Evolutionary conservation across 1,140 invertebrate genomes (phyloP).

Genomic region (Manduca sexta): DNA sequence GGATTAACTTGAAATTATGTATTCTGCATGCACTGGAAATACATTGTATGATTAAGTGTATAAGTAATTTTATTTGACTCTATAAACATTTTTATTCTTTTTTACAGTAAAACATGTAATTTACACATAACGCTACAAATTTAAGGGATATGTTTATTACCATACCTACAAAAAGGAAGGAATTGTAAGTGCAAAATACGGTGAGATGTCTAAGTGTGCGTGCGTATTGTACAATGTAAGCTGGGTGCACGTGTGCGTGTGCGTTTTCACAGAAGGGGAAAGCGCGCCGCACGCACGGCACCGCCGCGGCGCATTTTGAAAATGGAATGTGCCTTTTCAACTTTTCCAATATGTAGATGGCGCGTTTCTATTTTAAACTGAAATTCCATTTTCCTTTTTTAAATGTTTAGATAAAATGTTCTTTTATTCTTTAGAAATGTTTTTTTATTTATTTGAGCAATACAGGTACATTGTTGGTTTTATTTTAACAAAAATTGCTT

Average conservation of each 20-base stretch:
- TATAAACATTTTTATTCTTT: no score
- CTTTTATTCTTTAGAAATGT: background rate
- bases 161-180: no score
- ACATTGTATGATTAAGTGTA: no score
- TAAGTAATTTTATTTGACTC: no score
- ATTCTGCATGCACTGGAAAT: conserved; percentile 6
- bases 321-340: conserved; percentile 54
- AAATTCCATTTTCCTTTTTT: background rate
- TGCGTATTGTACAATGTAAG: conserved; percentile 13
- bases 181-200: no score
- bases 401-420: background rate
- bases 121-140: no score
- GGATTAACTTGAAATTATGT: conserved; percentile 32
- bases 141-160: no score
- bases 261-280: conserved; percentile 44
- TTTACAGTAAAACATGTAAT: no score
- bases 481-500: no score
- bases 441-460: background rate
- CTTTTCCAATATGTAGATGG: conserved; percentile 49
- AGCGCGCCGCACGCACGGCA: conserved; percentile 31
- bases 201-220: background rate
- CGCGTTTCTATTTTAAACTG: conserved; percentile 6
- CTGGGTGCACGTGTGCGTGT: conserved; percentile 30
- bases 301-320: conserved; percentile 43
- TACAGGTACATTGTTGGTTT: no score